Percentiles rank a stretch among this genome's conserved stretches.
Conservation (phyloP, 2,888 invertebrate species). For the Cacoxenus indagator region DNA sequence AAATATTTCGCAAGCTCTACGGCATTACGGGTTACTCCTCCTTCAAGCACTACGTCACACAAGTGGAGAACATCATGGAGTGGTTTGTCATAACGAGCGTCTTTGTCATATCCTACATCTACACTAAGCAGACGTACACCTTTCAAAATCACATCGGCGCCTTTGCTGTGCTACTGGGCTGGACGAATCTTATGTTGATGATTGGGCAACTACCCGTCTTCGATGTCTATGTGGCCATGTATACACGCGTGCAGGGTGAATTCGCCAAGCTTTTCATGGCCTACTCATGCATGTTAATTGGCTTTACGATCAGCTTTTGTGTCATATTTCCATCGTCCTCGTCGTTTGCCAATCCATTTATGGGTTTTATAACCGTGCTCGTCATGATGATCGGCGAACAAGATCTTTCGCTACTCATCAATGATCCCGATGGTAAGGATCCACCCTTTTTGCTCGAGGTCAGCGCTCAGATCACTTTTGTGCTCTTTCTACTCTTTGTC, state of each 20-base stretch:
- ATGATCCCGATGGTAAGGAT: conserved; percentile 83
- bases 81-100: conserved; percentile 90
- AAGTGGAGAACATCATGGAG: conserved; percentile 88
- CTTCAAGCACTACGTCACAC: conserved; percentile 84
- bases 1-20: conserved; percentile 84
- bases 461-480: conserved; percentile 86
- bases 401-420: conserved; percentile 81
- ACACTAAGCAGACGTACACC: conserved; percentile 81
- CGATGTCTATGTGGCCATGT: conserved; percentile 92
- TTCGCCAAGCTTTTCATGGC: conserved; percentile 89
- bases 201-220: conserved; percentile 90
- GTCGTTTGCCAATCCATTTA: conserved; percentile 86
- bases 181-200: conserved; percentile 93
- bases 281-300: conserved; percentile 86
- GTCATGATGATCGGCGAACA: conserved; percentile 93
- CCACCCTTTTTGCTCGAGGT: conserved; percentile 83
- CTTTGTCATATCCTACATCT: conserved; percentile 85
- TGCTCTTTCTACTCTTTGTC: conserved; percentile 84
- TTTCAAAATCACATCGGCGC: conserved; percentile 92
- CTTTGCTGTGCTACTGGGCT: conserved; percentile 86
- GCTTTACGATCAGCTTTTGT: conserved; percentile 89
- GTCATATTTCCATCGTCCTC: conserved; percentile 88
- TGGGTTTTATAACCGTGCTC: conserved; percentile 86
- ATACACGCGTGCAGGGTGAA: conserved; percentile 88
- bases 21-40: conserved; percentile 87